Conservation (phyloP, 2,113 vertebrate genomes). For the Gulo gulo region DNA sequence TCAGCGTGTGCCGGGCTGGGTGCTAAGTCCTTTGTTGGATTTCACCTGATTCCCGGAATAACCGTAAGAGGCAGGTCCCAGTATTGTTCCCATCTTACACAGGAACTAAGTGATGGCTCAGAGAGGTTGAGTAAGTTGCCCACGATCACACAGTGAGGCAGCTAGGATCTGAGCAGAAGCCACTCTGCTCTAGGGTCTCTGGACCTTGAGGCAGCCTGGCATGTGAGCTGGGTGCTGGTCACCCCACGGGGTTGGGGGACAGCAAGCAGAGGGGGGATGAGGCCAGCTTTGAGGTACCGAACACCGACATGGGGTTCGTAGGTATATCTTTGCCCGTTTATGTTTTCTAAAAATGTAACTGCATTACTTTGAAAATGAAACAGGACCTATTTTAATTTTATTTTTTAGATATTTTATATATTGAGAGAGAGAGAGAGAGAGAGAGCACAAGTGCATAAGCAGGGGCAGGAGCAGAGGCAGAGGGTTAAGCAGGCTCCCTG, state of each 20-base stretch:
- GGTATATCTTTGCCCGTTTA: background rate
- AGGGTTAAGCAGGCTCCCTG: background rate
- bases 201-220: background rate
- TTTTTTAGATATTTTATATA: background rate
- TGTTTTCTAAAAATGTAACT: background rate
- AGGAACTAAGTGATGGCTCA: background rate
- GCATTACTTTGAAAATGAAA: constrained; percentile 17
- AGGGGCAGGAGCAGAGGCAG: background rate
- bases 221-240: no score
- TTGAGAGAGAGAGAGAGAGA: no score
- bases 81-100: background rate
- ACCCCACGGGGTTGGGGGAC: background rate
- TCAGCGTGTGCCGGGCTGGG: fast-evolving
- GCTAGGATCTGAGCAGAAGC: background rate
- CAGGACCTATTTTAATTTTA: background rate
- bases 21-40: background rate
- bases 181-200: no score
- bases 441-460: background rate
- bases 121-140: background rate
- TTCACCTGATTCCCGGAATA: background rate
- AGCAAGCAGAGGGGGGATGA: background rate
- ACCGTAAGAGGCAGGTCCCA: background rate
- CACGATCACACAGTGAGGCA: background rate
- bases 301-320: background rate
- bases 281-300: background rate